Evolutionary conservation across 2,888 invertebrate genomes (phyloP).

Genomic region (Nomada ferruginata): DNA sequence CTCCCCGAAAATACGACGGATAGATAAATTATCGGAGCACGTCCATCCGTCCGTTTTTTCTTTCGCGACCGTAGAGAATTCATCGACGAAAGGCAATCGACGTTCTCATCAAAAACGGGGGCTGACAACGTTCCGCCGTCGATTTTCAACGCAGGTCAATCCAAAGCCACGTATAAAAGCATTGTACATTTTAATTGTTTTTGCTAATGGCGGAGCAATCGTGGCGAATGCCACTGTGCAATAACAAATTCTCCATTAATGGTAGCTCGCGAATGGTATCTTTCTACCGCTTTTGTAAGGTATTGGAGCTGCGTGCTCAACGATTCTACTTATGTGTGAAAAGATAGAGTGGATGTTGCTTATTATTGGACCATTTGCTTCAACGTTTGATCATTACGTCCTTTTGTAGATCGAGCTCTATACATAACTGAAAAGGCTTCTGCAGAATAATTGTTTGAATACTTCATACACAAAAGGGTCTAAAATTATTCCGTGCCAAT

Average conservation of each 20-base stretch:
- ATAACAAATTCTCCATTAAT: neutral
- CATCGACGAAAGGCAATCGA: constrained; percentile 54
- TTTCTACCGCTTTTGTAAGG: neutral
- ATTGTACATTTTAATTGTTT: constrained; percentile 19
- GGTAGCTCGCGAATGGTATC: neutral
- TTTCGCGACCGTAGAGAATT: constrained; percentile 33
- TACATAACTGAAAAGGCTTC: neutral
- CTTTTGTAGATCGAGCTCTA: neutral
- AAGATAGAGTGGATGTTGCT: neutral
- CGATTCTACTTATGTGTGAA: neutral
- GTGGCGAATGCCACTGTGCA: neutral
- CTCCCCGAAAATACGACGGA: constrained; percentile 23
- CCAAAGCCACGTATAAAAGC: constrained; percentile 12
- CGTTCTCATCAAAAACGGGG: constrained; percentile 49
- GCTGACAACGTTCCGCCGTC: constrained; percentile 8
- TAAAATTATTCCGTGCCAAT: too few relatives aligned
- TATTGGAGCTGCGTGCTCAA: neutral
- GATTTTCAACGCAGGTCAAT: constrained; percentile 11
- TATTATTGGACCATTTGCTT: neutral
- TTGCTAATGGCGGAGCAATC: constrained; percentile 13
- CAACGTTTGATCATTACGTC: neutral
- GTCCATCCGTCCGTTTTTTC: constrained; percentile 43
- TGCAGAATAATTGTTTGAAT: neutral
- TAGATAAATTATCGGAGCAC: constrained; percentile 58
- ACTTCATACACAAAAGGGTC: neutral